Conservation (phyloP, 2,113 vertebrate genomes). For the Colistium nudipinnis region DNA sequence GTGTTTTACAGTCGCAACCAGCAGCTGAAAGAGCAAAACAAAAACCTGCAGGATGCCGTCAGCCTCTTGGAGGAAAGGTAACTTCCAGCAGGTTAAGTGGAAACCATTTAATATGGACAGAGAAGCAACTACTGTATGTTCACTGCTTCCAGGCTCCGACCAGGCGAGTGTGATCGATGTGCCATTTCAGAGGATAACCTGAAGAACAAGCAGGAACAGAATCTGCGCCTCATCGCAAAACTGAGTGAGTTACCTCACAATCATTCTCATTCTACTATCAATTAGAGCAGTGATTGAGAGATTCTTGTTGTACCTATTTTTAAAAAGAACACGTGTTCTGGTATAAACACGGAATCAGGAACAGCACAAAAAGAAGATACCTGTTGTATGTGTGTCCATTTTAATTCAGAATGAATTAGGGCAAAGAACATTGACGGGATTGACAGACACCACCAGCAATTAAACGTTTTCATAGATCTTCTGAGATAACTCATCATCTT, state of each 20-base stretch:
- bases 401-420: too few relatives aligned
- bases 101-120: neutral
- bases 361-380: too few relatives aligned
- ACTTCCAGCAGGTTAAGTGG: neutral
- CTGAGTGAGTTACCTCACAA: conserved; percentile 85
- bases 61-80: conserved; percentile 92
- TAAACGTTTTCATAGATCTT: too few relatives aligned
- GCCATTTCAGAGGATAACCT: conserved; percentile 88
- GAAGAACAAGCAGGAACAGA: conserved; percentile 86
- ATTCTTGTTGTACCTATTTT: neutral
- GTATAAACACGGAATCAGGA: too few relatives aligned
- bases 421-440: neutral
- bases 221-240: conserved; percentile 85
- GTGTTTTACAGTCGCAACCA: conserved; percentile 93
- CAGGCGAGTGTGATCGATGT: conserved; percentile 89
- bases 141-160: conserved; percentile 81
- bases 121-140: neutral
- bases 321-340: too few relatives aligned
- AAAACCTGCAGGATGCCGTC: conserved; percentile 89
- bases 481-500: too few relatives aligned
- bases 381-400: neutral
- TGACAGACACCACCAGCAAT: too few relatives aligned
- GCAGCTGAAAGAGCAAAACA: conserved; percentile 92
- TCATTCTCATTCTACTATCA: neutral
- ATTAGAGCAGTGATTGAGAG: neutral